phyloP scores from a whole-genome alignment of 2,797 vertebrate genomes.

The Macropus fuliginosus region DNA sequence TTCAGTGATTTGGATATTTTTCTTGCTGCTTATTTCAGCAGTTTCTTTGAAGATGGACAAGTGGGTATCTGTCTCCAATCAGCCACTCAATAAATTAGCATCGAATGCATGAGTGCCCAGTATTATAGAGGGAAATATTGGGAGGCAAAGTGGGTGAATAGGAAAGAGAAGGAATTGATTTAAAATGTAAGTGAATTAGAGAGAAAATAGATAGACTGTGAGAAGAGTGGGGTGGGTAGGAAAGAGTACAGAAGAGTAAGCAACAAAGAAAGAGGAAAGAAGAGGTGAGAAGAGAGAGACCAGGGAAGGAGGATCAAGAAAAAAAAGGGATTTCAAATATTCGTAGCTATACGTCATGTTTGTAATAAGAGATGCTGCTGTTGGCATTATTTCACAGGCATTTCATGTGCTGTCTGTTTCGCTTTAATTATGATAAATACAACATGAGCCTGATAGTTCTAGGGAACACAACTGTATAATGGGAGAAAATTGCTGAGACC shows the following conservation, averaged over 20 bases:
- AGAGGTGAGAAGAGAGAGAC: not conserved
- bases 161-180: not conserved
- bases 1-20: not conserved
- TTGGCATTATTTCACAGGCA: not conserved
- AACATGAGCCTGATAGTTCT: not conserved
- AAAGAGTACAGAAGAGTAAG: not conserved
- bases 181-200: not conserved
- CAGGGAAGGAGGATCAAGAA: not conserved
- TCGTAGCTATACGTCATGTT: not conserved
- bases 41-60: constrained; percentile 9
- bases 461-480: constrained; percentile 21
- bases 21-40: constrained; percentile 20
- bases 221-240: not conserved
- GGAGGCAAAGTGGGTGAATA: not conserved
- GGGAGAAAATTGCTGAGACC: constrained; percentile 4
- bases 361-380: not conserved
- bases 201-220: not conserved
- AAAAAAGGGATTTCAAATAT: not conserved
- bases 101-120: not conserved
- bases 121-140: not conserved
- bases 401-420: not conserved
- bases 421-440: not conserved
- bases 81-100: not conserved
- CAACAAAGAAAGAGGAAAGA: not conserved
- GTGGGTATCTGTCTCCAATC: not conserved